Base-by-base conservation (phyloP, 2,797 vertebrate genomes). In the Rallus crepitans region DNA sequence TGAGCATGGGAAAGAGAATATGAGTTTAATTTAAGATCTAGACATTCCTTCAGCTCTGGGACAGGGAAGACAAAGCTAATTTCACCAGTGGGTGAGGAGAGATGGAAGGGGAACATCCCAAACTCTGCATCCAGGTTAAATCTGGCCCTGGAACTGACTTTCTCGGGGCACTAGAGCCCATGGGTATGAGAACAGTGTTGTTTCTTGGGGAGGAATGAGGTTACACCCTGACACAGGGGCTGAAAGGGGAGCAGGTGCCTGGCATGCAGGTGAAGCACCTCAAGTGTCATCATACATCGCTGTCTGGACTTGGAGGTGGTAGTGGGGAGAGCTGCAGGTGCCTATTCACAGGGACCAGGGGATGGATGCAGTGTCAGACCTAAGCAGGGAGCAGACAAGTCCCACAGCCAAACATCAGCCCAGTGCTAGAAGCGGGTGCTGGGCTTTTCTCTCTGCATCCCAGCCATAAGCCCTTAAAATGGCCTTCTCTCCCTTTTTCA, bases 21-120 rank as follows among this genome's bases (percentile, higher is more conserved):
- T 93, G 91, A 94, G 92, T 85, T 93, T 76, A 96, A 95, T 97
- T 97, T 91, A 94, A 89, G 89, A 96, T 79, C 77, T 76, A 94
- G 94, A 94, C 80, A 91, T 94, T 89, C 85, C 60, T 96, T 87
- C 82, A 96, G 95, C 79, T 68, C 63, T 57, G 88, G 75, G 90
- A 96, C 59, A 77, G 89, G 89, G 91, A 97, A 97, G 65, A 94
- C 88, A 96, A 97, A 96, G 91, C 76, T 92, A 78, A 56, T 78
- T 96, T 97, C 89, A 93, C 81, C 21, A 2, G n/a, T 7, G 17
- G 40, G 80, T 0, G 7, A 57, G 89, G 50, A 28, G 61, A 92
- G 60, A 63, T 15, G 50, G 73, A 90, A 90, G 70, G 2, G 4
- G 82, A 75, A 89, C 91, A 72, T 75, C 75, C 91, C 52, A 31